Conservation (phyloP, 2,888 invertebrate genomes). For the Griposia aprilina region DNA sequence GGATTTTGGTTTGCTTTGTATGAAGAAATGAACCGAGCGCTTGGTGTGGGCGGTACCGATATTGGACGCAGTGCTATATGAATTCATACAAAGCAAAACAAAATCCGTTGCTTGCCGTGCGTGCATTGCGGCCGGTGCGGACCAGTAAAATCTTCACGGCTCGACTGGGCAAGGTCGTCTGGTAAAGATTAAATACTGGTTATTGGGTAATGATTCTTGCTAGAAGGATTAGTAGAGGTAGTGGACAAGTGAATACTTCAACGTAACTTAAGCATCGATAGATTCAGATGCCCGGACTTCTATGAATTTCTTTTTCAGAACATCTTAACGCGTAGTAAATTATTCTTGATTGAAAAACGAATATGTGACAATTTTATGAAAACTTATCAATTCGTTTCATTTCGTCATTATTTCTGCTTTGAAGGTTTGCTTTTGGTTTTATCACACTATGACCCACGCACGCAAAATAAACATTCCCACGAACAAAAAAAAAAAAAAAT, state of each 20-base stretch:
- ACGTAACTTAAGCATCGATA: background rate
- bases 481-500: conserved; percentile 9
- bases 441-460: background rate
- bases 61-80: too few relatives aligned
- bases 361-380: background rate
- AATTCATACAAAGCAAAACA: too few relatives aligned
- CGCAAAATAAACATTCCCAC: background rate
- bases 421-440: background rate
- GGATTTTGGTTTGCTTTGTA: too few relatives aligned
- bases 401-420: background rate
- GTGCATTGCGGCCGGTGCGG: too few relatives aligned
- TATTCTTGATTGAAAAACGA: background rate
- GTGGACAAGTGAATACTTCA: background rate
- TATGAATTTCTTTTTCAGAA: background rate
- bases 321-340: background rate
- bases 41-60: too few relatives aligned
- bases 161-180: conserved; percentile 9
- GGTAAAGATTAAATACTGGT: conserved; percentile 20
- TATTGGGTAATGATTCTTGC: conserved; percentile 11
- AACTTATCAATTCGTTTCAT: background rate
- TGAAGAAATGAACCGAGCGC: too few relatives aligned
- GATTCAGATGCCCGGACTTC: background rate
- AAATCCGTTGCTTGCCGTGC: too few relatives aligned
- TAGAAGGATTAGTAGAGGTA: background rate
- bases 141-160: conserved; percentile 10